These are phyloP conservation scores for Parus major DNA, from an alignment of 2,113 vertebrate genomes.

Conservation along the genomic window DNA sequence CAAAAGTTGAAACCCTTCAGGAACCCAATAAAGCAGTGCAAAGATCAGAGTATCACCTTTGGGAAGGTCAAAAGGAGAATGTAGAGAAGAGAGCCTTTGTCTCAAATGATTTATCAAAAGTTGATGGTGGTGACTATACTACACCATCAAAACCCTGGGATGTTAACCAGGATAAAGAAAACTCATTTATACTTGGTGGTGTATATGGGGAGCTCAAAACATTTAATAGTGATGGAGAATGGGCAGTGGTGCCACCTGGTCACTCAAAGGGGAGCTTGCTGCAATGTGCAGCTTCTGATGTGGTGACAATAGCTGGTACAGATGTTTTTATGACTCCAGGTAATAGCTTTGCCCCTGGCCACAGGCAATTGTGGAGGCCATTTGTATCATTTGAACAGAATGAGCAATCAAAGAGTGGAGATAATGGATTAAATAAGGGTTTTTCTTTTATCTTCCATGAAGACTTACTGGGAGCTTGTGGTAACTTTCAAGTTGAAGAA, in stretches of 20 bases:
- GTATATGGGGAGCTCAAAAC: conserved; percentile 96
- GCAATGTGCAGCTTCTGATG: conserved; percentile 90
- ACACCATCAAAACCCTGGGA: conserved; percentile 96
- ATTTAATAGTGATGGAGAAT: conserved; percentile 89
- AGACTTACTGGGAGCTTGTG: conserved; percentile 95
- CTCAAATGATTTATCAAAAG: conserved; percentile 83
- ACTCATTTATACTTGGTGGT: conserved; percentile 92
- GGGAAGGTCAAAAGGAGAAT: conserved; percentile 89
- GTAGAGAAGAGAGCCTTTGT: conserved; percentile 82
- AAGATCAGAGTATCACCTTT: conserved; percentile 94
- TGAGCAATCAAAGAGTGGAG: conserved; percentile 82
- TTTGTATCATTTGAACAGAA: conserved; percentile 91
- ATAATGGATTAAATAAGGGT: conserved; percentile 90
- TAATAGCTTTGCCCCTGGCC: conserved; percentile 91
- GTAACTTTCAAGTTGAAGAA: conserved; percentile 89
- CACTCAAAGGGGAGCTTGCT: conserved; percentile 83
- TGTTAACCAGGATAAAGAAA: conserved; percentile 86
- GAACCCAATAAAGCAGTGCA: conserved; percentile 90
- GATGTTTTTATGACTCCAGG: conserved; percentile 96
- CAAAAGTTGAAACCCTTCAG: conserved; percentile 77
- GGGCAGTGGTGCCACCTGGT: conserved; percentile 89
- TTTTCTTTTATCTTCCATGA: conserved; percentile 99
- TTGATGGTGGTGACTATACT: conserved; percentile 92
- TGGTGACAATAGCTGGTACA: conserved; percentile 92
- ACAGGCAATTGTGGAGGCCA: conserved; percentile 92